Percentiles rank a stretch among this genome's conserved stretches.
phyloP scores from a whole-genome alignment of 2,113 vertebrate genomes.

The Microcebus tavaratra region DNA sequence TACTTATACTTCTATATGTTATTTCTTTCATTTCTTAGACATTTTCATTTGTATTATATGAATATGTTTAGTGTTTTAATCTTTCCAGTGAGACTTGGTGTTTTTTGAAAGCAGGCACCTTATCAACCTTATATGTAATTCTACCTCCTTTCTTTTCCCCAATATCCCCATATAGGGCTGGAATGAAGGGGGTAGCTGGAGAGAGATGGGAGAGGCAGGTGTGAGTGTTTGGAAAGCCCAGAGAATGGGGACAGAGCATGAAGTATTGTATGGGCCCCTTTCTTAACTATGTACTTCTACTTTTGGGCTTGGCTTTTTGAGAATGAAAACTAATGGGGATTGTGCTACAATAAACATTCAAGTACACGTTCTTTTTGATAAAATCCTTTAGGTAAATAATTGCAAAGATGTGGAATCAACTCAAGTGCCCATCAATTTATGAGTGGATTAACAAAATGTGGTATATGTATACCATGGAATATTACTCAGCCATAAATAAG shows the following conservation, averaged over 20 bases:
- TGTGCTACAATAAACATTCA: too few species aligned
- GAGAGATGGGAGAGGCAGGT: not conserved
- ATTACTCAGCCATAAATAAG: too few species aligned
- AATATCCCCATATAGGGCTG: not conserved
- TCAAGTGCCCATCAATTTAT: too few species aligned
- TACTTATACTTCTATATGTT: not conserved
- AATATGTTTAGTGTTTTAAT: not conserved
- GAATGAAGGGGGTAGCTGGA: not conserved
- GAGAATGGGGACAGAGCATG: not conserved
- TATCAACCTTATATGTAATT: not conserved
- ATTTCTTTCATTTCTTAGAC: not conserved
- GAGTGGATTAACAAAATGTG: too few species aligned
- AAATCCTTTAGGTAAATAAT: too few species aligned
- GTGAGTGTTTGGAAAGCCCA: not conserved
- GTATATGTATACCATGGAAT: too few species aligned
- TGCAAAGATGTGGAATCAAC: too few species aligned
- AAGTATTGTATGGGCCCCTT: not conserved
- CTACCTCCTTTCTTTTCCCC: accelerated
- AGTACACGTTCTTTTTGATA: not conserved
- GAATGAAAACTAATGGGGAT: not conserved
- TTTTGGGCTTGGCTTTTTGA: not conserved
- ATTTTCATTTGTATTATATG: not conserved
- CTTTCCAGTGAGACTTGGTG: not conserved
- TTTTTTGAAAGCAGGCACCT: not conserved
- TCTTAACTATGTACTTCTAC: not conserved